Evolutionary conservation across 2,888 invertebrate species (phyloP), one percentile per base, ranked within the genome.

Genomic region (Aporophyla nigra): DNA sequence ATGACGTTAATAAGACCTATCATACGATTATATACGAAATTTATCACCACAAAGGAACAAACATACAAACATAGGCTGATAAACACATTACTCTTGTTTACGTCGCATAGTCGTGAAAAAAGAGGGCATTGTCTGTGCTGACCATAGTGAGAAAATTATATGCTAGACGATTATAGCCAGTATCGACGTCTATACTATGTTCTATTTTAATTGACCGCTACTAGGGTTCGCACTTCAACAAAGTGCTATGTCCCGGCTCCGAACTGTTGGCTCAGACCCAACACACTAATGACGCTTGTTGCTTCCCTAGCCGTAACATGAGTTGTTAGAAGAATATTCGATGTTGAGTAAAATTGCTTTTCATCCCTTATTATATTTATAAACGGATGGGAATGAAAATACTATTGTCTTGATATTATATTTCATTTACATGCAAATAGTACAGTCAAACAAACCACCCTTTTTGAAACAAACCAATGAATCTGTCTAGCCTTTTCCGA

Each of bases 281-380:
- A 84, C 51, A 66, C 40, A 54, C 74, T 80, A 82, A 82, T 70
- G 53, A 69, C 27, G 81, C 84, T 84, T 82, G 82, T 82, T 82
- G 82, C 84, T 69, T 80, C 69, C 53, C 75, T 66, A 24, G 16
- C n/a, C 33, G 51, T 66, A 78, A 83, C 65, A 59, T 24, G 43
- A 76, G 49, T 65, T 54, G 54, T 49, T 59, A n/a, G 40, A 63
- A 59, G 56, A 76, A 70, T 59, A 54, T 76, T 66, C 24, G 1
- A 56, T 80, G 63, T 82, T 62, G 4, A 49, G 14, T 19, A 24
- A 77, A 65, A 70, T 82, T 76, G 53, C 58, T 68, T 82, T 51
- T 53, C 19, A 19, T 62, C 4, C 46, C 33, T 16, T 53, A 53
- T 0, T 1, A 43, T n/a, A 5, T 56, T 16, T 27, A 12, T n/a